Evolutionary conservation across 2,888 invertebrate species (phyloP).

Genomic region (Polydrusus pterygomalis): DNA sequence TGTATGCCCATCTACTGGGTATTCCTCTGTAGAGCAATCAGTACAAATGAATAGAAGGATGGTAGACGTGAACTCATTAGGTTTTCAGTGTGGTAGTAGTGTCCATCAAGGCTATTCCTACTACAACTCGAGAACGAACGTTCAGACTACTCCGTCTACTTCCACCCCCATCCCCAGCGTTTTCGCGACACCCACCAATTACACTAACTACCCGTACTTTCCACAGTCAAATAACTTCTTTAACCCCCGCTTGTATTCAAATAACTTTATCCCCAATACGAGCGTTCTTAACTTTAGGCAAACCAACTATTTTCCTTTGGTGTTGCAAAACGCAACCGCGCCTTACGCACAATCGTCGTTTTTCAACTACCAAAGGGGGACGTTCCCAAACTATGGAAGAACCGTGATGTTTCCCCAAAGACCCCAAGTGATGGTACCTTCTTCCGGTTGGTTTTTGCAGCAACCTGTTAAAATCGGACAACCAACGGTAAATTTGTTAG

Average conservation of each 20-base stretch:
- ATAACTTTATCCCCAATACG: slow-evolving; percentile 49
- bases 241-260: slow-evolving; percentile 49
- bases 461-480: slow-evolving; percentile 31
- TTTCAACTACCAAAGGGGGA: slow-evolving; percentile 27
- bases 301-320: slow-evolving; percentile 46
- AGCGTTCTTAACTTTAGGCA: slow-evolving; percentile 47
- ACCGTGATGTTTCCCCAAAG: slow-evolving; percentile 42
- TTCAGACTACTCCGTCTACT: slow-evolving; percentile 21
- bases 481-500: slow-evolving; percentile 34
- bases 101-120: slow-evolving; percentile 6
- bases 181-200: slow-evolving; percentile 22
- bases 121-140: slow-evolving; percentile 15
- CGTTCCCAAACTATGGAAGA: slow-evolving; percentile 35
- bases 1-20: not conserved
- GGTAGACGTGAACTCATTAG: slow-evolving; percentile 11
- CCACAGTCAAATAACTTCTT: slow-evolving; percentile 53
- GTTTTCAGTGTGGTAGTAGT: not conserved
- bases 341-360: slow-evolving; percentile 30
- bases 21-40: slow-evolving; percentile 16
- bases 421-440: slow-evolving; percentile 41
- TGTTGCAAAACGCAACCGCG: slow-evolving; percentile 37
- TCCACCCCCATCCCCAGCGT: slow-evolving; percentile 43
- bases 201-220: slow-evolving; percentile 46
- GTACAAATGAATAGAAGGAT: slow-evolving; percentile 24
- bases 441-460: slow-evolving; percentile 40